Base-by-base conservation (phyloP, 2,113 vertebrate species). In the Solea solea region DNA sequence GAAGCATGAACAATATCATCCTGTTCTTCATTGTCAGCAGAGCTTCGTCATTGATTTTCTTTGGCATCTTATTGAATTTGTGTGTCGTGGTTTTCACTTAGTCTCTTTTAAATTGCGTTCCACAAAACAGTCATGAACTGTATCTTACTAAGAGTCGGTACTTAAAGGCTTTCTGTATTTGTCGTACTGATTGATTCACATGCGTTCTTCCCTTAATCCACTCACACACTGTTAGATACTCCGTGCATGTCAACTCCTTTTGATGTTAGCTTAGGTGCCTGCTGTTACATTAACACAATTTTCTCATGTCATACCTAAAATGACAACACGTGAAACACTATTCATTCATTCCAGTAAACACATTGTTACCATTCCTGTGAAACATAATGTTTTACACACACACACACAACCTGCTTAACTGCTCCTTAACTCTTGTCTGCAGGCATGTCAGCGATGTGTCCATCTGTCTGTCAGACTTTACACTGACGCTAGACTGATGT, bases 381-480 rank as follows among this genome's bases (percentile, higher is more conserved):
- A 39, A 66, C 4, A 2, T 9, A 27, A 42, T 49, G 3, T 7
- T n/a, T 27, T 7, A 14, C 34, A 5, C n/a, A 5, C 44, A 15
- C 41, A 45, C 7, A 40, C 41, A 75, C 16, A 59, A 28, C 39
- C 42, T 45, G 14, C 44, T 51, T 75, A 39, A 27, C 42, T 16
- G 25, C 15, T 86, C 78, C 85, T 89, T 90, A 71, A 87, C 57
- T 55, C 1, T 25, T 7, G 3, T 25, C 61, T 46, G 62, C 75
- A 93, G 91, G 58, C 76, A 40, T 50, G 68, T 69, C 41, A 88
- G 82, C 52, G 85, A 86, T 0, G 59, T 92, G 40, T 82, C 74
- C 80, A 53, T 90, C 74, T 90, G 88, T 70, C 64, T 87, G 72
- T 82, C 76, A 25, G 90, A 90, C 81, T 91, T 92, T 7, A 41